phyloP scores from a whole-genome alignment of 2,888 invertebrate genomes.

The Aphidoletes aphidimyza region DNA sequence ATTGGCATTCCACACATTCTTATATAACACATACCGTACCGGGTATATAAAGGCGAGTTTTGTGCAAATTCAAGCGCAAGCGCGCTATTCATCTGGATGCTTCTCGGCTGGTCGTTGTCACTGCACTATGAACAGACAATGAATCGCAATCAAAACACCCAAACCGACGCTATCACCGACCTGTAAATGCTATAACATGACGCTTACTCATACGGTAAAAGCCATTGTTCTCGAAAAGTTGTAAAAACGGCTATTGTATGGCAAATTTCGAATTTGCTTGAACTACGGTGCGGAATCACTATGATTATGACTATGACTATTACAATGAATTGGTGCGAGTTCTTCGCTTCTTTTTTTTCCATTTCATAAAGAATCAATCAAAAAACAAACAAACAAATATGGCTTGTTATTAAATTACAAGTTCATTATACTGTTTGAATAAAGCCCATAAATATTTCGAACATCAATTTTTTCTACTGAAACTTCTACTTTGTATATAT shows the following conservation, averaged over 20 bases:
- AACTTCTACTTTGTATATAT: too few species aligned
- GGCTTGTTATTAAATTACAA: neutral
- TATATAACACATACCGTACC: conserved; percentile 22
- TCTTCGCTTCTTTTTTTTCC: neutral
- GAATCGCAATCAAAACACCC: conserved; percentile 39
- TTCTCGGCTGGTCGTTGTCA: neutral
- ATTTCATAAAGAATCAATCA: conserved; percentile 6
- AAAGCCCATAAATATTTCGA: neutral
- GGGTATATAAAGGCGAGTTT: conserved; percentile 33
- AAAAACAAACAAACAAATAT: neutral
- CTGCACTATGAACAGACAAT: conserved; percentile 1
- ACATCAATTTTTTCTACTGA: neutral
- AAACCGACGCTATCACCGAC: conserved; percentile 26
- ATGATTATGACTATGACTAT: neutral
- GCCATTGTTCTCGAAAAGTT: conserved; percentile 14
- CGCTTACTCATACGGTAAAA: neutral
- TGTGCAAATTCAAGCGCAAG: conserved; percentile 14
- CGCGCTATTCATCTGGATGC: neutral
- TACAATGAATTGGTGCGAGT: too few species aligned
- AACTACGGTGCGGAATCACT: neutral
- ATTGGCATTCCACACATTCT: neutral
- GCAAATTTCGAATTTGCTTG: neutral
- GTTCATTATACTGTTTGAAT: conserved; percentile 40
- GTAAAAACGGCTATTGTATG: neutral
- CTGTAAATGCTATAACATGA: conserved; percentile 8